Percentiles rank a stretch among this genome's conserved stretches.
Evolutionary conservation across 2,113 vertebrate species (phyloP).

Genomic region (Recurvirostra avosetta): DNA sequence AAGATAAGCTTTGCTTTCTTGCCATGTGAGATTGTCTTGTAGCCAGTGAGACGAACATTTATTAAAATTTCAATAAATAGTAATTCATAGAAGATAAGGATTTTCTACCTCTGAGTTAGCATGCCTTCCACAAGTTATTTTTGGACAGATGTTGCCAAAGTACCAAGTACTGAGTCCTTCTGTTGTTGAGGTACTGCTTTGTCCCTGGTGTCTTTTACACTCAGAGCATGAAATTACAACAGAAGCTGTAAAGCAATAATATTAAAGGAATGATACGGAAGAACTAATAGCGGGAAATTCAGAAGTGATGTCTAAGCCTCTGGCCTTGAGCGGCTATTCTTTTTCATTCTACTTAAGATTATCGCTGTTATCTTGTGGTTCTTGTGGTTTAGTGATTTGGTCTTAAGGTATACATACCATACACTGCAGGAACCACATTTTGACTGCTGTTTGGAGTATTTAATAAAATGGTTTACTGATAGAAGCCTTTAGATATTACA

Average conservation of each 20-base stretch:
- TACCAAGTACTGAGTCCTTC: neutral
- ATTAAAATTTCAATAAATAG: conserved; percentile 60
- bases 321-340: neutral
- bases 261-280: neutral
- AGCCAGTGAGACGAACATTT: conserved; percentile 15
- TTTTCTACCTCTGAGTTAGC: conserved; percentile 20
- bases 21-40: neutral
- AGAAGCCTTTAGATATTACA: neutral
- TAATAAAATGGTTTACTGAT: neutral
- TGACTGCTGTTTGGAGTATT: neutral
- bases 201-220: neutral
- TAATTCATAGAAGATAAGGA: conserved; percentile 16
- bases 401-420: neutral
- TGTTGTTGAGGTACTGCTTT: neutral
- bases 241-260: neutral
- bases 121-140: conserved; percentile 18
- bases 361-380: neutral
- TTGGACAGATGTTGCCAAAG: conserved; percentile 17
- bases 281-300: neutral
- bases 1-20: conserved; percentile 49
- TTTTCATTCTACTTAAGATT: neutral
- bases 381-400: neutral
- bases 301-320: neutral
- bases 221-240: conserved; percentile 4
- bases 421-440: neutral